Base-by-base conservation (phyloP, 2,797 vertebrate genomes). In the Poeciliopsis turneri region DNA sequence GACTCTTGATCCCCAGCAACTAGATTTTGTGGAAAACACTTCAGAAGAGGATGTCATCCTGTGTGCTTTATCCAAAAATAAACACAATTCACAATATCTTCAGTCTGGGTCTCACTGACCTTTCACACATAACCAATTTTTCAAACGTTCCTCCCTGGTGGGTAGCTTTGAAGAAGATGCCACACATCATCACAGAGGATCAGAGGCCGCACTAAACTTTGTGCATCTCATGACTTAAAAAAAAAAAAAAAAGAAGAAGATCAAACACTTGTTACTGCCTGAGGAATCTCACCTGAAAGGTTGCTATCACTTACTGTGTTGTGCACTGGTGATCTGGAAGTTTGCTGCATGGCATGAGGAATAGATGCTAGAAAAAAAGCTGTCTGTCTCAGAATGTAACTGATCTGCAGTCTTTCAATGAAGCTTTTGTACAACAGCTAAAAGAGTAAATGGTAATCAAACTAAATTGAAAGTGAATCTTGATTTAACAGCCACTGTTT, bases 181-280 rank as follows among this genome's bases (percentile, higher is more conserved):
- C 39, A 72, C 12, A 70, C 49, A 45, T 75, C 41, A 30, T 73
- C 47, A 73, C 25, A 77, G 45, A 64, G 36, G 51, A 83, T 80
- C 70, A 84, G 16, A 61, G 72, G 72, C 66, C 72, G 4, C 12
- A 70, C 20, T 69, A 76, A 86, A 88, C 82, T 83, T 84, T 75
- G 41, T 18, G 2, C 45, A 76, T 80, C 72, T 18, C 43, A n/a
- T 70, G 13, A n/a, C 43, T 13, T 33, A 33, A 45, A 61, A 59
- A 46, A 66, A 20, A 47, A 78, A 59, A 46, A 66, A 20, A 47
- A 41, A 78, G n/a, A 33, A 16, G 57, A 83, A 55, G 81, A 81
- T 87, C 77, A 88, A 68, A 88, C 80, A 69, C 64, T 43, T 83
- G 74, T 78, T 72, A 79, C 55, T 89, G 75, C 76, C 78, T 0